Evolutionary conservation across 2,888 invertebrate species (phyloP), one percentile per base, ranked within the genome.

Genomic region (Hirtodrosophila confusa): DNA sequence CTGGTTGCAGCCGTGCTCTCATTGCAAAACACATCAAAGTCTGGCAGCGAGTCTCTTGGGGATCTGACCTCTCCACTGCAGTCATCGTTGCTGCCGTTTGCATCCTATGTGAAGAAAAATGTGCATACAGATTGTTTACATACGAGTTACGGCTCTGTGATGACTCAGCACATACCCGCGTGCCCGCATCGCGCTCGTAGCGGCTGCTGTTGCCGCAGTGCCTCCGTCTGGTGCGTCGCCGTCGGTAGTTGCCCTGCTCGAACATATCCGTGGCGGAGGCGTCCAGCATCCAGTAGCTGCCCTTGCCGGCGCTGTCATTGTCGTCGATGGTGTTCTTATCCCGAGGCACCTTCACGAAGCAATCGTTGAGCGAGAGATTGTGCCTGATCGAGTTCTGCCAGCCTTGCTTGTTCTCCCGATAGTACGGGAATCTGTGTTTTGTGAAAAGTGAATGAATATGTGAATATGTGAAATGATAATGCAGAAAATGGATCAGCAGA

Each of bases 341-440:
- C 7, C 92, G 85, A 0, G 92, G 85, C 27, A 96, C 94, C 91
- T 96, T 96, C 31, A 96, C 94, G 90, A 96, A 96, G 90, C 96
- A 96, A 90, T 96, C 96, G 91, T 96, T 96, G 62, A 96, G 92
- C 67, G 95, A 95, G 36, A 96, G 92, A 92, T 96, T 96, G 89
- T 96, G 96, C 0, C 96, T 92, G 63, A 96, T 96, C 49, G 95
- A 95, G 91, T 96, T 96, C 89, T 96, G 96, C 95, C 95, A 95
- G 31, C 94, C 96, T 89, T 96, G 96, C 77, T 95, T 95, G 90
- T 96, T 96, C 86, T 96, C 95, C 23, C 96, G 93, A 87, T 96
- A 96, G 89, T 95, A 96, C 0, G 96, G 96, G 89, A 96, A 96
- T 80, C 94, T 93, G 17, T 17, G 17, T 17, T 17, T 1, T 1